phyloP scores from a whole-genome alignment of 1,140 invertebrate species.

The Brachionus koreanus region DNA sequence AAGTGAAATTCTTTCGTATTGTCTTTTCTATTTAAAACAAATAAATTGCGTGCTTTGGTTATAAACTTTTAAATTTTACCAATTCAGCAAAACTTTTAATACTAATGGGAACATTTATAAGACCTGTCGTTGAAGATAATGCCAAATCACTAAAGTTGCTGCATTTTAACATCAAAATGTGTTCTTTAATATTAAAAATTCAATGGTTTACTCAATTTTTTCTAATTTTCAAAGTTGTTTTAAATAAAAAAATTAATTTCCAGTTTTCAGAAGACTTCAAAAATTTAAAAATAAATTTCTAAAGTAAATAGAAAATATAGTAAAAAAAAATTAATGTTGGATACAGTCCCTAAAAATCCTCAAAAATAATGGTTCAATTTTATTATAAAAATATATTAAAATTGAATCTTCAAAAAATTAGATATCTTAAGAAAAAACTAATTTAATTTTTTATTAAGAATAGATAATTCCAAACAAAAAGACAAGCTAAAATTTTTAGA shows the following conservation, averaged over 20 bases:
- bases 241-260: background rate
- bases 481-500: too few species aligned
- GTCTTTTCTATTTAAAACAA: constrained; percentile 49
- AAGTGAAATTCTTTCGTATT: constrained; percentile 57
- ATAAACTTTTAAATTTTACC: constrained; percentile 61
- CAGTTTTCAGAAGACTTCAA: too few species aligned
- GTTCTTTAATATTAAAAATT: background rate
- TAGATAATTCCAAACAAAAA: too few species aligned
- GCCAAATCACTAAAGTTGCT: constrained; percentile 51
- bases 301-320: too few species aligned
- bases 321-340: too few species aligned
- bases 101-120: constrained; percentile 76
- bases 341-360: too few species aligned
- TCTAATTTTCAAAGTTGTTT: background rate
- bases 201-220: constrained; percentile 46
- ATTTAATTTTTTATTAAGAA: too few species aligned
- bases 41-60: background rate
- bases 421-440: too few species aligned
- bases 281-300: too few species aligned
- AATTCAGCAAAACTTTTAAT: constrained; percentile 75
- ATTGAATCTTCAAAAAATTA: too few species aligned
- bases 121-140: constrained; percentile 68
- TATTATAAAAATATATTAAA: too few species aligned
- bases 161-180: background rate
- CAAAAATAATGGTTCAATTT: too few species aligned